Evolutionary conservation across 2,113 vertebrate species (phyloP).

Genomic region (Prinia subflava): DNA sequence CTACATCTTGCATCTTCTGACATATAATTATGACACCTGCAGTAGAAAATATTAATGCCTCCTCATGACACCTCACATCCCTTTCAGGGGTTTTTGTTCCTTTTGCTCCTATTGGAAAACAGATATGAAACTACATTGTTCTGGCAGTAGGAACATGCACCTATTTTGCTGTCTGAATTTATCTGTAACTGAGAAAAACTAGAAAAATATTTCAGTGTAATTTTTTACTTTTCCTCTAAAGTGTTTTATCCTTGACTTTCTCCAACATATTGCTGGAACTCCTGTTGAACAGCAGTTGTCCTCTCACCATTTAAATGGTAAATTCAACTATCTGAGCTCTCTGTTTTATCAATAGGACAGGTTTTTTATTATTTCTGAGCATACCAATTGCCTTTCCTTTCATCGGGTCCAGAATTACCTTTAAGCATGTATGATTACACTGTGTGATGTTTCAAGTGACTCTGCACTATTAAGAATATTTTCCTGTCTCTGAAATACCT

Average conservation of each 20-base stretch:
- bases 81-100: not conserved
- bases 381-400: not conserved
- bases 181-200: not conserved
- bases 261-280: not conserved
- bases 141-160: not conserved
- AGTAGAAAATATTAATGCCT: not conserved
- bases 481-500: not conserved
- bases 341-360: not conserved
- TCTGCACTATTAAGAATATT: not conserved
- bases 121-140: not conserved
- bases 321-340: not conserved
- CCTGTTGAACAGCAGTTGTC: not conserved
- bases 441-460: not conserved
- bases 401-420: not conserved
- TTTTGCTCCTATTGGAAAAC: not conserved
- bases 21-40: not conserved
- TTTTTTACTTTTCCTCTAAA: not conserved
- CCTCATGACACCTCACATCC: fast-evolving
- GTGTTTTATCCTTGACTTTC: not conserved
- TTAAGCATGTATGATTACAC: not conserved
- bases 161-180: not conserved
- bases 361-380: not conserved
- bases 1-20: not conserved
- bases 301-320: not conserved
- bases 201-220: not conserved